Percentiles rank a stretch among this genome's conserved stretches.
phyloP scores from a whole-genome alignment of 1,140 invertebrate genomes.

The Drosophila repleta region DNA sequence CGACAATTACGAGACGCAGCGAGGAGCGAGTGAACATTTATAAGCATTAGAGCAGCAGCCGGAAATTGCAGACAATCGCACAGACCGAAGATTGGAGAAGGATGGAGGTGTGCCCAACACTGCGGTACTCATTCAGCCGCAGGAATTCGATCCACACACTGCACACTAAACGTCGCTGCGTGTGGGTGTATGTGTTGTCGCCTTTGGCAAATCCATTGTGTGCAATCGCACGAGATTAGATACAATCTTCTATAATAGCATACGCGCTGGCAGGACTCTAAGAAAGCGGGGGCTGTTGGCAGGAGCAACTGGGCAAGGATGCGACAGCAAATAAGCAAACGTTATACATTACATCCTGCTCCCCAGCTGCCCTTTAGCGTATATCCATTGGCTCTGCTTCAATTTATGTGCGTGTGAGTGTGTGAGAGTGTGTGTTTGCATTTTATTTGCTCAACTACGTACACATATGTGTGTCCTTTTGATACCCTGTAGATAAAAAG shows the following conservation, averaged over 20 bases:
- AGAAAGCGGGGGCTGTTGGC: background rate
- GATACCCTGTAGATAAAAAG: conserved; percentile 13
- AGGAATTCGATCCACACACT: conserved; percentile 33
- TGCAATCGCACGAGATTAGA: conserved; percentile 81
- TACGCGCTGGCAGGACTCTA: conserved; percentile 29
- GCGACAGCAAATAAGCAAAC: conserved; percentile 39
- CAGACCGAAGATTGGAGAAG: background rate
- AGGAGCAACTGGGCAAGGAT: conserved; percentile 7
- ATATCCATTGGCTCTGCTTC: conserved; percentile 28
- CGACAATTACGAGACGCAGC: conserved; percentile 49
- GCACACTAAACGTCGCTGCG: background rate
- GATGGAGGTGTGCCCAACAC: conserved; percentile 5
- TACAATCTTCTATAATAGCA: conserved; percentile 80
- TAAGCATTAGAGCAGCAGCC: conserved; percentile 69
- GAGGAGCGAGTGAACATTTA: conserved; percentile 61
- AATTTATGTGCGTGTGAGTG: conserved; percentile 24
- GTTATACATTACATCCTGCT: conserved; percentile 26
- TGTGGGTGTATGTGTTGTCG: conserved; percentile 38
- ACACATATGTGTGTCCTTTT: conserved; percentile 31
- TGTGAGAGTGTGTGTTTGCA: conserved; percentile 15
- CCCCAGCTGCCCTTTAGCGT: background rate
- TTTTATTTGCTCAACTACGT: conserved; percentile 54
- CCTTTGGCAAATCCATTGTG: conserved; percentile 80
- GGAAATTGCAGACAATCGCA: conserved; percentile 71
- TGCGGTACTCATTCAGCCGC: conserved; percentile 30